Evolutionary conservation across 2,888 invertebrate species (phyloP).

Genomic region (Beris chalybata): DNA sequence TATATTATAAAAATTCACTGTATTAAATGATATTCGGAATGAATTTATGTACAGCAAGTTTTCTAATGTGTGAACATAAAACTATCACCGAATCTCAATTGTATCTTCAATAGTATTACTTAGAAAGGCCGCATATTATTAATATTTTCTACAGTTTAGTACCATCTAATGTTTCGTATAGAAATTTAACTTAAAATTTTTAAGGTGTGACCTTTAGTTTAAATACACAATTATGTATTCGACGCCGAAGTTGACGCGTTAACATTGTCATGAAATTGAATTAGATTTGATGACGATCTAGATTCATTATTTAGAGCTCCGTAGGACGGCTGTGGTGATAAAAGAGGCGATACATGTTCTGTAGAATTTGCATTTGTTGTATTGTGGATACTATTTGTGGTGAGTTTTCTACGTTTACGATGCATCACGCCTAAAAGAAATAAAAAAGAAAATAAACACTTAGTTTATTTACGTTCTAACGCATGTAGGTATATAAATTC

Average conservation of each 20-base stretch:
- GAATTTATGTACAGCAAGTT: too few relatives aligned
- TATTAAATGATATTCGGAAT: too few relatives aligned
- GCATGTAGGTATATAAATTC: too few relatives aligned
- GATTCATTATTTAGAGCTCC: slow-evolving; percentile 45
- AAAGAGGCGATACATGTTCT: slow-evolving; percentile 37
- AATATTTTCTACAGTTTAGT: too few relatives aligned
- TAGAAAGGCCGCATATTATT: too few relatives aligned
- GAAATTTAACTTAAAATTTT: too few relatives aligned
- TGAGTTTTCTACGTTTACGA: slow-evolving; percentile 47
- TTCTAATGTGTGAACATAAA: too few relatives aligned
- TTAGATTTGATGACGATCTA: slow-evolving; percentile 14
- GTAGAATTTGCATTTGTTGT: slow-evolving; percentile 44
- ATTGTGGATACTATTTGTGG: slow-evolving; percentile 43
- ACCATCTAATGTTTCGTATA: too few relatives aligned
- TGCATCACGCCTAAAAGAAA: slow-evolving; percentile 61
- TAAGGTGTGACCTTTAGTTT: not conserved
- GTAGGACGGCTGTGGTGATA: slow-evolving; percentile 47
- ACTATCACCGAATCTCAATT: too few relatives aligned
- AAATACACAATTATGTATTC: slow-evolving; percentile 32
- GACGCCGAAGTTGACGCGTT: slow-evolving; percentile 34
- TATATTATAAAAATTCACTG: too few relatives aligned
- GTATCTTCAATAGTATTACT: too few relatives aligned
- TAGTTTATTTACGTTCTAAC: too few relatives aligned
- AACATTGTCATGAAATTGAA: slow-evolving; percentile 5
- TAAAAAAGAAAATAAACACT: not conserved